These are phyloP conservation scores for Cerceris ruficornis DNA, from an alignment of 2,888 invertebrate species.

Conservation along the genomic window DNA sequence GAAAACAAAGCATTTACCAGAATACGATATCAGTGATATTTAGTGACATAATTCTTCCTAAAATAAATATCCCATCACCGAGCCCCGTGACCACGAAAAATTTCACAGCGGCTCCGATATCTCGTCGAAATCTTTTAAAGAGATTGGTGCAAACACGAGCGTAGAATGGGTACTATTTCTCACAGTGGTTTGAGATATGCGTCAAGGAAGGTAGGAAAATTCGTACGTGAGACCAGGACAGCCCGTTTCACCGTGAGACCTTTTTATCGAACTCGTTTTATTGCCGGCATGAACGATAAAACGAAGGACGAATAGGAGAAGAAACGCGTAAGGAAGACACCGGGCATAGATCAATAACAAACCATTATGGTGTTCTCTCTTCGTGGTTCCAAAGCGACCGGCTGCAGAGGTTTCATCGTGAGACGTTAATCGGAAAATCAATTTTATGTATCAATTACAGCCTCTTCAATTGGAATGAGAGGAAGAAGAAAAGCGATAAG, in stretches of 20 bases:
- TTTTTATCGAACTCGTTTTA: conserved; percentile 23
- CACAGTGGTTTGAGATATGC: conserved; percentile 13
- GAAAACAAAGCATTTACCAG: conserved; percentile 1
- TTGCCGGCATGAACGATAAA: conserved; percentile 45
- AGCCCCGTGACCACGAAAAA: conserved; percentile 71
- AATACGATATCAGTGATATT: conserved; percentile 12
- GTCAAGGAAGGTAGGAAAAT: conserved; percentile 53
- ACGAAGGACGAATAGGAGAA: conserved; percentile 67
- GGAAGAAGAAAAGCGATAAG: conserved; percentile 17
- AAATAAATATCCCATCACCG: conserved; percentile 27
- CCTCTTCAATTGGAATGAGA: conserved; percentile 27
- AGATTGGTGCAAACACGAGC: conserved; percentile 37
- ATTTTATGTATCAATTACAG: conserved; percentile 45
- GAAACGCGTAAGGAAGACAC: conserved; percentile 75
- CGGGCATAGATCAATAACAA: conserved; percentile 80
- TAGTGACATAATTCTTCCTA: conserved; percentile 10
- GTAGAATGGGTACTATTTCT: conserved; percentile 25
- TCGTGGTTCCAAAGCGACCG: conserved; percentile 54
- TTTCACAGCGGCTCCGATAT: conserved; percentile 68
- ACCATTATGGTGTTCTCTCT: conserved; percentile 75
- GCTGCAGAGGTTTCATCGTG: conserved; percentile 5
- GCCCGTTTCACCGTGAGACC: conserved; percentile 34
- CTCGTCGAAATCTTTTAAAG: conserved; percentile 24
- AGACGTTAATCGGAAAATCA: conserved; percentile 34
- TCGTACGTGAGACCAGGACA: conserved; percentile 66